Conservation (phyloP, 1,140 invertebrate genomes). For the Laupala kohalensis region DNA sequence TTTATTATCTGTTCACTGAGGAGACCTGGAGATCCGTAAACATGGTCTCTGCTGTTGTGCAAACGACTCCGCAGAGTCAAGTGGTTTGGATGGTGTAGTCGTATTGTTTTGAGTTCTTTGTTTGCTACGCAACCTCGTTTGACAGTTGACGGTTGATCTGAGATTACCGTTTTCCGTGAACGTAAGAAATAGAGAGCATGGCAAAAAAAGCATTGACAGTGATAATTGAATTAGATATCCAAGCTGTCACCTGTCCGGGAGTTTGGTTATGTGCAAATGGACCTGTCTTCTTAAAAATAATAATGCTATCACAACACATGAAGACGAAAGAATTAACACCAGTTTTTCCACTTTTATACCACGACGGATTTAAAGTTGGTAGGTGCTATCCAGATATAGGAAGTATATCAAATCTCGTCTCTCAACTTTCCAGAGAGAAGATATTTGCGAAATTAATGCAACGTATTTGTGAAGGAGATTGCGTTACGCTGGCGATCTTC, state of each 20-base stretch:
- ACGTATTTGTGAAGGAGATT: not conserved
- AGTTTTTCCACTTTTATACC: not conserved
- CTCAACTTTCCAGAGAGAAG: not conserved
- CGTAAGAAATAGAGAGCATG: not conserved
- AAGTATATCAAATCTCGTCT: not conserved
- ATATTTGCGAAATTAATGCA: not conserved
- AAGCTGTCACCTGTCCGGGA: not conserved
- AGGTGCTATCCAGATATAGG: not conserved
- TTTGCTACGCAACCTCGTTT: too few species aligned
- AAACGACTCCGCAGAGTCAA: too few species aligned
- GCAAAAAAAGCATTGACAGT: not conserved
- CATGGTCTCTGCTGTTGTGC: too few species aligned
- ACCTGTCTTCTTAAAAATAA: not conserved
- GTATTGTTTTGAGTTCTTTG: too few species aligned
- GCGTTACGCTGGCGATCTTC: not conserved
- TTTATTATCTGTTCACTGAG: not conserved
- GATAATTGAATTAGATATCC: not conserved
- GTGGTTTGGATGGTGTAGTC: too few species aligned
- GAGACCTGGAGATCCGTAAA: too few species aligned
- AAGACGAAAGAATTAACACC: not conserved
- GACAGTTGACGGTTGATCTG: too few species aligned
- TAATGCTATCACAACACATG: not conserved
- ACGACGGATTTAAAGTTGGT: not conserved
- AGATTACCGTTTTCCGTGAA: too few species aligned
- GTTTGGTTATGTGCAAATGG: not conserved